phyloP scores from a whole-genome alignment of 2,113 vertebrate genomes.

The Craseonycteris thonglongyai region DNA sequence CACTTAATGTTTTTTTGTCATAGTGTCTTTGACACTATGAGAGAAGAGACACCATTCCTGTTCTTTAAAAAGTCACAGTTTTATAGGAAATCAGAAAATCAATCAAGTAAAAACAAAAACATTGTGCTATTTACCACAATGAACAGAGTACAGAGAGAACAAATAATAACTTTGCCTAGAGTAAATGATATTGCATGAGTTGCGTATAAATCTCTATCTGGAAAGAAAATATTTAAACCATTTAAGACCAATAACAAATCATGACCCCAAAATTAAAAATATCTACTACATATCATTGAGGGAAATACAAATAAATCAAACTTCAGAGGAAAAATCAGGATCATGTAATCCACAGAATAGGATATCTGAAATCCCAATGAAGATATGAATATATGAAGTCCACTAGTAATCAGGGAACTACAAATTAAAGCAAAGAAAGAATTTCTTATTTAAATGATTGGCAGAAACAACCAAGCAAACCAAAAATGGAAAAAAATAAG shows the following conservation, averaged over 20 bases:
- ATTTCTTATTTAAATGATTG: background rate
- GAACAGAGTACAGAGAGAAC: background rate
- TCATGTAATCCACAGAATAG: background rate
- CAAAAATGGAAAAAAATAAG: background rate
- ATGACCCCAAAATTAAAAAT: background rate
- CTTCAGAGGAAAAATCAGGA: background rate
- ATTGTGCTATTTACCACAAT: background rate
- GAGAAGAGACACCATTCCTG: background rate
- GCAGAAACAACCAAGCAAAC: background rate
- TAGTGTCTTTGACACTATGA: background rate
- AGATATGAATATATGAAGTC: background rate
- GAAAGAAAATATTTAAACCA: background rate
- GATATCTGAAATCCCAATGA: background rate
- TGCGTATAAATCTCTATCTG: background rate
- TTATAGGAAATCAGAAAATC: background rate
- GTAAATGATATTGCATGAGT: background rate
- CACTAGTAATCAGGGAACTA: background rate
- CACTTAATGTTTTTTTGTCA: background rate
- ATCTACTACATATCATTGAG: background rate
- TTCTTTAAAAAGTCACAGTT: background rate
- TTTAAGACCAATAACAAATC: background rate
- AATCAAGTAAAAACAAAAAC: background rate
- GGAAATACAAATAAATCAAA: background rate
- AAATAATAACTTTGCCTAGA: background rate
- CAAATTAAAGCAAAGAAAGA: background rate